These are phyloP conservation scores for Holotrichia oblita DNA, from an alignment of 1,140 invertebrate genomes.

Conservation along the genomic window DNA sequence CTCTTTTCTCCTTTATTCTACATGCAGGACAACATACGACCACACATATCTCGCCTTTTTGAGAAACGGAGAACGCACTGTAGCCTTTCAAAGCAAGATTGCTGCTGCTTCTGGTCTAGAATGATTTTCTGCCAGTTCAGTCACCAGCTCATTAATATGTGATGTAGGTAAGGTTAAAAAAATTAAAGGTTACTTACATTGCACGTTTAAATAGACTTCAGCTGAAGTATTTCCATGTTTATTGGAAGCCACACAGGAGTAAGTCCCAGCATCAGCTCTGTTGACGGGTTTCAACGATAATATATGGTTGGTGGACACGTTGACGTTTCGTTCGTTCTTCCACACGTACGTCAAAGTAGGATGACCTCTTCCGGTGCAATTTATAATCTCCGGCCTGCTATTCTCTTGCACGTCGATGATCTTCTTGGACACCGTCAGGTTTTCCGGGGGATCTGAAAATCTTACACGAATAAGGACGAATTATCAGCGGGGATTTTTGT, in stretches of 20 bases:
- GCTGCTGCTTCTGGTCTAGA: no score
- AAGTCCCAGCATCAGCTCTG: slow-evolving; percentile 73
- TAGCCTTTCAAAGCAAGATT: no score
- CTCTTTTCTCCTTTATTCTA: no score
- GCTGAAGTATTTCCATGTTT: slow-evolving; percentile 74
- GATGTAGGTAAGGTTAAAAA: no score
- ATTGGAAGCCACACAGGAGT: slow-evolving; percentile 81
- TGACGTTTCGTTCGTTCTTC: slow-evolving; percentile 65
- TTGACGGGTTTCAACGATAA: slow-evolving; percentile 68
- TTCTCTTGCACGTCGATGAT: slow-evolving; percentile 81
- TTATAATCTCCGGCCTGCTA: slow-evolving; percentile 76
- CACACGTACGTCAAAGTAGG: slow-evolving; percentile 76
- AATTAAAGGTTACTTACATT: slow-evolving; percentile 75
- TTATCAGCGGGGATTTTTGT: not conserved
- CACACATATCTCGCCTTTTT: no score
- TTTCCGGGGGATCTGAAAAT: slow-evolving; percentile 83
- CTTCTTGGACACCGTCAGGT: slow-evolving; percentile 77
- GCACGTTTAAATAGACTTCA: slow-evolving; percentile 76
- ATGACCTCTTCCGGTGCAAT: slow-evolving; percentile 79
- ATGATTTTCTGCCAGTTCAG: no score
- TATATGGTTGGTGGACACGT: slow-evolving; percentile 65
- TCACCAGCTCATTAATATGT: no score
- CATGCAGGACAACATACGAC: no score
- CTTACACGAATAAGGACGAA: not conserved
- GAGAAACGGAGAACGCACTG: no score